These are phyloP conservation scores for Nansenia antarctica DNA, from an alignment of 2,113 vertebrate genomes.

Conservation along the genomic window DNA sequence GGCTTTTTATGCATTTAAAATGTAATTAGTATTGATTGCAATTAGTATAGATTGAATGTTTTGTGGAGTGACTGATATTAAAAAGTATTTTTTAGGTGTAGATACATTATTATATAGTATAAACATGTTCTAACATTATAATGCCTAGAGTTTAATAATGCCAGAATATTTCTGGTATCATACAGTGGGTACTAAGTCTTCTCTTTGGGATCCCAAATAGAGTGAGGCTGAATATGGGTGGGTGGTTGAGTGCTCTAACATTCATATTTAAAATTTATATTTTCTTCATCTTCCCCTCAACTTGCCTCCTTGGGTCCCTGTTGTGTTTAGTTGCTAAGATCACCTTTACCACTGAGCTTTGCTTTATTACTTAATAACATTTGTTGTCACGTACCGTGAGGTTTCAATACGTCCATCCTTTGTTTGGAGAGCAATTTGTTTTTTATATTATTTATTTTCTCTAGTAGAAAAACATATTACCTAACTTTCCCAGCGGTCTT, in stretches of 20 bases:
- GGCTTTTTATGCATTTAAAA: background rate
- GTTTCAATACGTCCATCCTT: too few species aligned
- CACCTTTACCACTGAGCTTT: slow-evolving; percentile 38
- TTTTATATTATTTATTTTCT: too few species aligned
- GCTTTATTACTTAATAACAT: slow-evolving; percentile 29
- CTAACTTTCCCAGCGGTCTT: too few species aligned
- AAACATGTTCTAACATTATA: background rate
- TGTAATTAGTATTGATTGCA: background rate
- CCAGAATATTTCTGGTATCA: background rate
- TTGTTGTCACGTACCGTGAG: too few species aligned
- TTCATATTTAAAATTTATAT: too few species aligned
- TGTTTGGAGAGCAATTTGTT: too few species aligned
- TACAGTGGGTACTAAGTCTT: slow-evolving; percentile 7
- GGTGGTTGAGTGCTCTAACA: slow-evolving; percentile 31
- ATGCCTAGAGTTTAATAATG: background rate
- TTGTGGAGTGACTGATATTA: background rate
- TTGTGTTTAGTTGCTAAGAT: slow-evolving; percentile 9
- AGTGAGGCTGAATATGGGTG: slow-evolving; percentile 30
- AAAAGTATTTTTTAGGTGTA: background rate
- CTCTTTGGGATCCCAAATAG: slow-evolving; percentile 3
- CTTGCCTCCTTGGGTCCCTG: slow-evolving; percentile 37
- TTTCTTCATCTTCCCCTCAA: slow-evolving; percentile 40
- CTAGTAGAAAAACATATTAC: too few species aligned
- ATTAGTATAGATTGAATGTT: background rate
- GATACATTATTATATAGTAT: too few species aligned